Evolutionary conservation across 2,797 vertebrate genomes (phyloP).

Genomic region (Falco concolor): DNA sequence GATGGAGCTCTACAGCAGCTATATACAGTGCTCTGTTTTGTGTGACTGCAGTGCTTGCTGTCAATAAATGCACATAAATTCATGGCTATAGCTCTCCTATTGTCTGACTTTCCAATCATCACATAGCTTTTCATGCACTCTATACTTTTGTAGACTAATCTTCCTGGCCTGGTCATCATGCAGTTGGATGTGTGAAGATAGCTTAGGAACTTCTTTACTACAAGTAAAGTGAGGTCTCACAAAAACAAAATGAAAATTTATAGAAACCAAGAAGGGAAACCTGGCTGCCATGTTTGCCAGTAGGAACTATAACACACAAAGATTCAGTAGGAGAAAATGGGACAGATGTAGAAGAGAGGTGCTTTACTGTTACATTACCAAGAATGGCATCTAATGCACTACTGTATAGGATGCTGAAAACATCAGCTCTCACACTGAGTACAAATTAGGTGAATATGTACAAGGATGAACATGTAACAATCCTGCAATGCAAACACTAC

Average conservation of each 20-base stretch:
- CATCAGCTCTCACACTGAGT: not conserved
- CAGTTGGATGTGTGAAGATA: not conserved
- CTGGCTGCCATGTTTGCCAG: not conserved
- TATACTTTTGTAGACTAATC: not conserved
- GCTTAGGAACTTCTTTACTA: not conserved
- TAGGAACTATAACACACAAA: not conserved
- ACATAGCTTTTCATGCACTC: not conserved
- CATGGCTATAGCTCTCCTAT: not conserved
- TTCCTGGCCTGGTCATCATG: not conserved
- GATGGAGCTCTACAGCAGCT: not conserved
- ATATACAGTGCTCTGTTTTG: not conserved
- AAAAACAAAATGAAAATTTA: not conserved
- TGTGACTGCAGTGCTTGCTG: not conserved
- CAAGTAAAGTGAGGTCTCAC: not conserved
- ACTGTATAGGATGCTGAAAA: not conserved
- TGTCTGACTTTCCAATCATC: not conserved
- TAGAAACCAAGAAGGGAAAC: not conserved
- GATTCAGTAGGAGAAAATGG: not conserved
- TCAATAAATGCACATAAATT: not conserved
- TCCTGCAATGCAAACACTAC: not conserved
- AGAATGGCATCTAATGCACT: not conserved
- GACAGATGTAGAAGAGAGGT: not conserved
- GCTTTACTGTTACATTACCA: not conserved
- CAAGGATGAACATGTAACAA: not conserved
- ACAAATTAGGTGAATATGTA: not conserved